These are phyloP conservation scores for Batillaria attramentaria DNA, from an alignment of 1,140 invertebrate species.

Conservation along the genomic window DNA sequence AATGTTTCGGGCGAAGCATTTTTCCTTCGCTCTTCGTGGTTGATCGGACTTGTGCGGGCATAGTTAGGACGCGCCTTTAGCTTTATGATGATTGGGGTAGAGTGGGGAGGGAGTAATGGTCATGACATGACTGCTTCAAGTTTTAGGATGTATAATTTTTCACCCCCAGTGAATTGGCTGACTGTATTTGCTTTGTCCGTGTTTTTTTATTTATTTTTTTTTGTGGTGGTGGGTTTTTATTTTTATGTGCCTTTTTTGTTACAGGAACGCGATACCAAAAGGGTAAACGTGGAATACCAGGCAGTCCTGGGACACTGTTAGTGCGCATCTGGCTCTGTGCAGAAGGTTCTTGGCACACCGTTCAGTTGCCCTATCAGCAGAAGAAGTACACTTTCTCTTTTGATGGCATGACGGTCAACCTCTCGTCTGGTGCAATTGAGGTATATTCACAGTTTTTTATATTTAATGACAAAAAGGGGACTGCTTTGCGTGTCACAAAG, in stretches of 20 bases:
- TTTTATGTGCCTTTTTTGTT: not conserved
- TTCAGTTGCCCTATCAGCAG: conserved; percentile 26
- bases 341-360: not conserved
- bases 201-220: too few relatives aligned
- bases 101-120: not conserved
- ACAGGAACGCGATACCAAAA: conserved; percentile 38
- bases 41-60: too few relatives aligned
- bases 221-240: too few relatives aligned
- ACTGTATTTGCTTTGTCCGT: too few relatives aligned
- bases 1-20: too few relatives aligned
- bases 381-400: conserved; percentile 26
- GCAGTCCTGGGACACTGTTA: conserved; percentile 50
- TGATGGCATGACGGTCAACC: conserved; percentile 22
- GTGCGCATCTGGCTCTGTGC: conserved; percentile 41
- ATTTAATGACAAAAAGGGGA: too few relatives aligned
- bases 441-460: too few relatives aligned
- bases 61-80: too few relatives aligned
- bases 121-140: not conserved
- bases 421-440: conserved; percentile 18
- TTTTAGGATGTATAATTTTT: too few relatives aligned
- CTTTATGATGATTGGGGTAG: not conserved
- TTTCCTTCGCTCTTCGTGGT: too few relatives aligned
- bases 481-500: too few relatives aligned
- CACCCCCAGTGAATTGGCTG: too few relatives aligned
- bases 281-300: conserved; percentile 49